A percentile compares a stretch with the other conserved stretches of the same genome.
phyloP scores from a whole-genome alignment of 1,140 invertebrate species.

The Fopius arisanus region DNA sequence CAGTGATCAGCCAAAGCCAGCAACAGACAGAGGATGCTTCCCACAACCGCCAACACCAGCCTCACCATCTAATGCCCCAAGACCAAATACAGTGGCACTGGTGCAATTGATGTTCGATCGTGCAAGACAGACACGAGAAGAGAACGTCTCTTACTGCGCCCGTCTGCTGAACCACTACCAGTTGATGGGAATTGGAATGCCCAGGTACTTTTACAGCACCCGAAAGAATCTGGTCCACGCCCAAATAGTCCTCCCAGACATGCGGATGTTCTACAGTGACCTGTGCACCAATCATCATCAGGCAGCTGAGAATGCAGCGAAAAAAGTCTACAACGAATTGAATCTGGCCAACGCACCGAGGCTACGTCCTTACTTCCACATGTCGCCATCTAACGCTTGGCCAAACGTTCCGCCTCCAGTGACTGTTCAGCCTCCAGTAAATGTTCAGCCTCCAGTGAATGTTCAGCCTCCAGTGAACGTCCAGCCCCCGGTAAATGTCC shows the following conservation, averaged over 20 bases:
- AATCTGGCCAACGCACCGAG: slow-evolving; percentile 37
- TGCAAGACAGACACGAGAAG: slow-evolving; percentile 48
- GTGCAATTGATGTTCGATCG: slow-evolving; percentile 60
- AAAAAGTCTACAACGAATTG: slow-evolving; percentile 49
- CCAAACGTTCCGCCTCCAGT: slow-evolving; percentile 31
- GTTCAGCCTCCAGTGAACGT: slow-evolving; percentile 11
- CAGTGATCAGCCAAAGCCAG: slow-evolving; percentile 26
- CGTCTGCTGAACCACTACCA: slow-evolving; percentile 59
- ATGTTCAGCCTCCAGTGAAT: slow-evolving; percentile 3
- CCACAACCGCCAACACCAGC: slow-evolving; percentile 35
- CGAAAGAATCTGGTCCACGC: slow-evolving; percentile 49
- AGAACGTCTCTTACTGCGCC: slow-evolving; percentile 46
- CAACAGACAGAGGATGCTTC: slow-evolving; percentile 36
- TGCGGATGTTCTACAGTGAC: slow-evolving; percentile 52
- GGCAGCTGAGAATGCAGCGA: slow-evolving; percentile 61
- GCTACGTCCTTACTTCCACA: slow-evolving; percentile 35
- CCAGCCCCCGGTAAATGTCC: background rate
- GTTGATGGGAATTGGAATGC: slow-evolving; percentile 51
- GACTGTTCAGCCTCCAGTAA: background rate
- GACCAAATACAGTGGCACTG: slow-evolving; percentile 50
- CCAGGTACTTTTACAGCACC: slow-evolving; percentile 58
- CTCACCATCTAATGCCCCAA: background rate
- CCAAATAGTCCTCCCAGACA: slow-evolving; percentile 56
- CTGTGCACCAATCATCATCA: slow-evolving; percentile 47
- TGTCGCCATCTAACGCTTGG: slow-evolving; percentile 46